A percentile compares a stretch with the other conserved stretches of the same genome.
Conservation (phyloP, 2,113 vertebrate species). For the Tautogolabrus adspersus region DNA sequence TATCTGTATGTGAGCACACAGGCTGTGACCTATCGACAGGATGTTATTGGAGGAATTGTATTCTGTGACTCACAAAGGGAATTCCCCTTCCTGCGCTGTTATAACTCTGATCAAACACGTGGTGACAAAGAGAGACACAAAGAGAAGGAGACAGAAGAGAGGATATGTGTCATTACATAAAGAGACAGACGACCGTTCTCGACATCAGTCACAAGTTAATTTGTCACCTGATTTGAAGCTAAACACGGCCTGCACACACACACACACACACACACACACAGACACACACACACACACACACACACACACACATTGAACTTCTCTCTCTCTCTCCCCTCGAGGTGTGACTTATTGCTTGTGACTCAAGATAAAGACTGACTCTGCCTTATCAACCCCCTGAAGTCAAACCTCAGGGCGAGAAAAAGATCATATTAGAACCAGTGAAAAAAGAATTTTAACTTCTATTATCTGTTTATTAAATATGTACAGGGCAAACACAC, state of each 20-base stretch:
- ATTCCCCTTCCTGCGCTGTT: slow-evolving; percentile 30
- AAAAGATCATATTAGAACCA: neutral
- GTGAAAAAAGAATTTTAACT: neutral
- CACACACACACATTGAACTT: too few relatives aligned
- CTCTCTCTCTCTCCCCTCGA: too few relatives aligned
- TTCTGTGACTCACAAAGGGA: slow-evolving; percentile 55
- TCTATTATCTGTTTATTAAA: neutral
- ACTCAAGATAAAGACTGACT: slow-evolving; percentile 1
- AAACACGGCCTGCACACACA: neutral
- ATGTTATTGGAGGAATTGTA: slow-evolving; percentile 38
- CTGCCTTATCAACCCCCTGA: neutral
- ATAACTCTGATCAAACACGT: slow-evolving; percentile 34
- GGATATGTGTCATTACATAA: slow-evolving; percentile 2
- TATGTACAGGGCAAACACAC: neutral
- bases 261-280: too few relatives aligned
- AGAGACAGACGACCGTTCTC: neutral
- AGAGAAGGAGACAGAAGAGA: neutral
- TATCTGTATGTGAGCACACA: neutral
- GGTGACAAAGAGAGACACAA: slow-evolving; percentile 9
- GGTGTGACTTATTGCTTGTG: slow-evolving; percentile 2
- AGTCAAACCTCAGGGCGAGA: slow-evolving; percentile 1
- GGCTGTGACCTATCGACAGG: slow-evolving; percentile 49
- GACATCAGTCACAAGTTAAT: slow-evolving; percentile 14
- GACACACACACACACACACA: too few relatives aligned
- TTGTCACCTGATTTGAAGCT: slow-evolving; percentile 1